phyloP scores from a whole-genome alignment of 2,888 invertebrate genomes.

The Eurois occulta region DNA sequence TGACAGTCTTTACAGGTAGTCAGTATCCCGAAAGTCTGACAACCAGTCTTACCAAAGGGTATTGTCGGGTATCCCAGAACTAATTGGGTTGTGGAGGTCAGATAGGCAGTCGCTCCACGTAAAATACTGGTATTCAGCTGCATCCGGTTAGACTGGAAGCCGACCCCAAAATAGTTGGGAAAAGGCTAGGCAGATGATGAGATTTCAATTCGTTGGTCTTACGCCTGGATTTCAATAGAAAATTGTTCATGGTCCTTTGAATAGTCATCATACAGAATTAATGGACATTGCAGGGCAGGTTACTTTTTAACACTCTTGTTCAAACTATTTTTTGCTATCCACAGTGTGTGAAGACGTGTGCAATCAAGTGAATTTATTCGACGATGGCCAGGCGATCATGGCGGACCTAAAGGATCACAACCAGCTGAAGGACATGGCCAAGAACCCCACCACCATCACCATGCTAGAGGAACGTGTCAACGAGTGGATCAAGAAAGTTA shows the following conservation, averaged over 20 bases:
- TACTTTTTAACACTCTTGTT: not conserved
- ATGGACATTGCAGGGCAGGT: not conserved
- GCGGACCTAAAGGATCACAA: constrained; percentile 91
- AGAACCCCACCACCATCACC: constrained; percentile 92
- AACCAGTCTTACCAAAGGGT: no score
- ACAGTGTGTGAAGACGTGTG: constrained; percentile 96
- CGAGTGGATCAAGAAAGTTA: constrained; percentile 95
- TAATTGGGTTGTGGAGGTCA: no score
- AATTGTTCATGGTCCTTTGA: not conserved
- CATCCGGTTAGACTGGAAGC: no score
- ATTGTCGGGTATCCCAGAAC: no score
- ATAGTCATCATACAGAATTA: not conserved
- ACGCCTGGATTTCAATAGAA: not conserved
- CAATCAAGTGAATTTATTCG: constrained; percentile 94
- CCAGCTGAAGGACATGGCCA: constrained; percentile 93
- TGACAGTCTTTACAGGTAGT: no score
- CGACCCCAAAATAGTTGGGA: no score
- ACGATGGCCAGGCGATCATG: constrained; percentile 93
- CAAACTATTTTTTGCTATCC: not conserved
- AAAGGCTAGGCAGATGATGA: no score
- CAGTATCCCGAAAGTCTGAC: no score
- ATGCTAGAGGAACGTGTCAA: constrained; percentile 94
- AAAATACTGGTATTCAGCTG: no score
- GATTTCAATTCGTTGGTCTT: no score
- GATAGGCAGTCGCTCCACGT: no score